Evolutionary conservation across 2,888 invertebrate species (phyloP).

Genomic region (Rotaria sp.): DNA sequence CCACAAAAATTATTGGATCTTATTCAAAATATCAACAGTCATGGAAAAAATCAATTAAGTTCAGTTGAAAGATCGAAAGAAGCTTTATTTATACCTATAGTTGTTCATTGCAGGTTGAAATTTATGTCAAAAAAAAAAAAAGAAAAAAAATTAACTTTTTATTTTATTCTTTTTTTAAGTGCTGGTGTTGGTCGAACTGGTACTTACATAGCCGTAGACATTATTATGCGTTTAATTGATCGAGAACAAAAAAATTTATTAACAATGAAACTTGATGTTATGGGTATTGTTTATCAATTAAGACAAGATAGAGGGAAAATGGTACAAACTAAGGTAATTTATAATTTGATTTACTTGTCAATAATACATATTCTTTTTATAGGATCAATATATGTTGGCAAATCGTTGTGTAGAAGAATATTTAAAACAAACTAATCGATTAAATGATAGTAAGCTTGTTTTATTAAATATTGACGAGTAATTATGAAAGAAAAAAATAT

Average conservation of each 20-base stretch:
- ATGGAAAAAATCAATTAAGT: too few species aligned
- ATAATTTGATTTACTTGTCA: not conserved
- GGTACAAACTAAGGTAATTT: constrained; percentile 12
- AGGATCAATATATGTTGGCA: constrained; percentile 14
- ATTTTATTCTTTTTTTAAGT: not conserved
- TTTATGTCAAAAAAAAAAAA: not conserved
- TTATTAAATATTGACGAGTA: too few species aligned
- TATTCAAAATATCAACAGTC: not conserved
- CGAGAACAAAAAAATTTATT: not conserved
- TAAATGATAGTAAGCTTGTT: not conserved
- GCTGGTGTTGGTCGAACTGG: constrained; percentile 19
- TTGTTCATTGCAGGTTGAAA: not conserved
- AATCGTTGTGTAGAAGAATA: constrained; percentile 17
- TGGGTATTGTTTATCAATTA: constrained; percentile 7
- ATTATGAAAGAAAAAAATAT: not conserved
- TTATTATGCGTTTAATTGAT: not conserved
- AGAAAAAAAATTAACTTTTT: not conserved
- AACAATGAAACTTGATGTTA: not conserved
- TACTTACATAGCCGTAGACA: not conserved
- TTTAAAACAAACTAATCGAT: not conserved
- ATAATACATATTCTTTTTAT: not conserved
- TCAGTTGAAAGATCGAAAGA: too few species aligned
- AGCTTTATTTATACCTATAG: not conserved
- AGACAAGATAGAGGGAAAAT: not conserved
- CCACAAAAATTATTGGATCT: not conserved